Evolutionary conservation across 2,888 invertebrate species (phyloP).

Genomic region (Conistra vaccinii): DNA sequence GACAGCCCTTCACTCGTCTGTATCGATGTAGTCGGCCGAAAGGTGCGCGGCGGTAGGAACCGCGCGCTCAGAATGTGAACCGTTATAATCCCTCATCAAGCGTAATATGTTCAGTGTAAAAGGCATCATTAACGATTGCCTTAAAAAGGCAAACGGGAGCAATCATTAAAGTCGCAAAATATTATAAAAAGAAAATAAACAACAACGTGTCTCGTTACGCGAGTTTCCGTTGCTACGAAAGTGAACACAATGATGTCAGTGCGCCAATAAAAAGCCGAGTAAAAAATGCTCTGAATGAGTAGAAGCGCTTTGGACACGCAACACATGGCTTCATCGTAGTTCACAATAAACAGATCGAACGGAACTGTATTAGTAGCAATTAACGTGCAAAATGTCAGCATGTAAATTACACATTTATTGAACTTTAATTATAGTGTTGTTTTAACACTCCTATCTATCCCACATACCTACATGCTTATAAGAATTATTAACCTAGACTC

Average conservation of each 20-base stretch:
- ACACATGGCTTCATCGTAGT: conserved; percentile 75
- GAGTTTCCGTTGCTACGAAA: conserved; percentile 89
- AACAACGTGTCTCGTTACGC: conserved; percentile 86
- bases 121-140: conserved; percentile 89
- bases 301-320: conserved; percentile 79
- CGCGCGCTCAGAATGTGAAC: conserved; percentile 77
- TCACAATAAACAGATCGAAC: conserved; percentile 74
- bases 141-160: conserved; percentile 89
- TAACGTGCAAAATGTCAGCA: conserved; percentile 72
- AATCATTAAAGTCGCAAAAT: conserved; percentile 89
- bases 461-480: not conserved
- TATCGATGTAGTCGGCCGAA: conserved; percentile 72
- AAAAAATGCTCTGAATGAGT: conserved; percentile 86
- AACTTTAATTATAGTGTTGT: conserved; percentile 20
- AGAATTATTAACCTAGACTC: not conserved
- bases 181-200: conserved; percentile 87
- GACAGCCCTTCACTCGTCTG: conserved; percentile 88
- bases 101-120: conserved; percentile 87
- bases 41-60: conserved; percentile 77
- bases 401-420: conserved; percentile 72
- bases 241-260: conserved; percentile 88
- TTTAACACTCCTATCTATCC: not conserved
- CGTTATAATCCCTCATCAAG: conserved; percentile 89
- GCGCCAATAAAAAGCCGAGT: conserved; percentile 82
- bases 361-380: conserved; percentile 76